Conservation (phyloP, 2,113 vertebrate genomes). For the Verasper variegatus region DNA sequence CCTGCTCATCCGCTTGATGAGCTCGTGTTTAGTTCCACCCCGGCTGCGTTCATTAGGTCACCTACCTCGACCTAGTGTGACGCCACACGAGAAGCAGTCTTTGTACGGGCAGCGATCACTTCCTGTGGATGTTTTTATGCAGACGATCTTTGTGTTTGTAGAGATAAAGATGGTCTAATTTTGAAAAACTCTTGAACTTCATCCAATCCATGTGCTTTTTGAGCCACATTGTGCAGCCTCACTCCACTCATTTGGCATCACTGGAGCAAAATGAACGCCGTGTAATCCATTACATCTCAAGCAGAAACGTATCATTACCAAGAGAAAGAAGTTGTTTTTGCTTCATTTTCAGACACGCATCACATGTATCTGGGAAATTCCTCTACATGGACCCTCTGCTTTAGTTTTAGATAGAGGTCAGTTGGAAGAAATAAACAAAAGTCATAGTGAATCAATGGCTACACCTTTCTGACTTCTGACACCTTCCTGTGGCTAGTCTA, state of each 20-base stretch:
- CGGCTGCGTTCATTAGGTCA: conserved; percentile 25
- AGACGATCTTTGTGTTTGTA: neutral
- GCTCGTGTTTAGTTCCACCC: conserved; percentile 23
- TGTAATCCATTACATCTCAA: conserved; percentile 18
- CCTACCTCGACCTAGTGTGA: conserved; percentile 19
- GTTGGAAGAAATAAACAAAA: neutral
- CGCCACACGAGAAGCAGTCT: conserved; percentile 24
- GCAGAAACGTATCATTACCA: conserved; percentile 33
- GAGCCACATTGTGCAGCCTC: neutral
- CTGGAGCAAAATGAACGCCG: conserved; percentile 15
- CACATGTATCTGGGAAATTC: conserved; percentile 7
- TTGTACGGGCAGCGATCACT: neutral
- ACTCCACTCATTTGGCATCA: conserved; percentile 29
- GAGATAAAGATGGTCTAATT: neutral
- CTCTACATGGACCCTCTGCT: neutral
- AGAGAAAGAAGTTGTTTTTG: neutral
- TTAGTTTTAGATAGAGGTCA: neutral
- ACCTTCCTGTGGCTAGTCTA: conserved; percentile 37
- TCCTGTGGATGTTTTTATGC: conserved; percentile 10
- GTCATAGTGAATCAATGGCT: conserved; percentile 2
- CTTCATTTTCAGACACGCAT: conserved; percentile 7
- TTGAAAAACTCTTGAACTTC: neutral
- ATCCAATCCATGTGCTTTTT: conserved; percentile 3
- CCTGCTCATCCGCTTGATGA: conserved; percentile 31
- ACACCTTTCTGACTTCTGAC: conserved; percentile 32